Evolutionary conservation across 2,113 vertebrate species (phyloP).

Genomic region (Arvicanthis niloticus): DNA sequence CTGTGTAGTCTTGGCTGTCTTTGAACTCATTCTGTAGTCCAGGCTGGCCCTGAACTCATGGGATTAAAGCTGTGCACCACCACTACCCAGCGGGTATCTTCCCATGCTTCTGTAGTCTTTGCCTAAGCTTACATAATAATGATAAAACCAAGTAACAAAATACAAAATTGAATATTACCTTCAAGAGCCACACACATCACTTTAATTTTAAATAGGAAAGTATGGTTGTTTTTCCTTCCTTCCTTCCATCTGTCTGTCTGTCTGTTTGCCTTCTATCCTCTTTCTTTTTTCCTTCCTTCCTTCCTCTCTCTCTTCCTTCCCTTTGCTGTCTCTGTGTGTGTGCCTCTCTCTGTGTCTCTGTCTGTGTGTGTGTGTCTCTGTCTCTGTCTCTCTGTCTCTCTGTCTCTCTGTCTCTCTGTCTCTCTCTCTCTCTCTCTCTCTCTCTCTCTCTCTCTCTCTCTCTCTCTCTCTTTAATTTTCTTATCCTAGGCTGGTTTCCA

Average conservation of each 20-base stretch:
- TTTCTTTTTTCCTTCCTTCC: fast-evolving
- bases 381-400: no score
- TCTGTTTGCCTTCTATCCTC: no score
- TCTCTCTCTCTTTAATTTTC: fast-evolving
- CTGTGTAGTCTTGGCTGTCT: not conserved
- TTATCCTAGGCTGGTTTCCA: not conserved
- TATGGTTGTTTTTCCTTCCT: no score
- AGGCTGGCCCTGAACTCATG: not conserved
- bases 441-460: fast-evolving
- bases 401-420: not conserved
- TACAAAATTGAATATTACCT: not conserved
- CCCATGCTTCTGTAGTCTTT: not conserved
- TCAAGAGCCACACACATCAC: not conserved
- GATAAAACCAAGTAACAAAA: slow-evolving; percentile 27
- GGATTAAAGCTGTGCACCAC: not conserved
- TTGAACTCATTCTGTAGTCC: not conserved
- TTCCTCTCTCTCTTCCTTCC: no score
- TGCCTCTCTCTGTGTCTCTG: no score
- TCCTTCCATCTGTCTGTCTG: not conserved
- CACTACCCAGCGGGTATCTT: not conserved
- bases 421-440: no score
- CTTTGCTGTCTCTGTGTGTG: no score
- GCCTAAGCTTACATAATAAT: slow-evolving; percentile 10
- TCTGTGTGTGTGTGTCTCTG: not conserved
- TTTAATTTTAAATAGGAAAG: not conserved